Percentiles rank a stretch among this genome's conserved stretches.
Conservation (phyloP, 2,797 vertebrate genomes). For the Darevskia mixta region DNA sequence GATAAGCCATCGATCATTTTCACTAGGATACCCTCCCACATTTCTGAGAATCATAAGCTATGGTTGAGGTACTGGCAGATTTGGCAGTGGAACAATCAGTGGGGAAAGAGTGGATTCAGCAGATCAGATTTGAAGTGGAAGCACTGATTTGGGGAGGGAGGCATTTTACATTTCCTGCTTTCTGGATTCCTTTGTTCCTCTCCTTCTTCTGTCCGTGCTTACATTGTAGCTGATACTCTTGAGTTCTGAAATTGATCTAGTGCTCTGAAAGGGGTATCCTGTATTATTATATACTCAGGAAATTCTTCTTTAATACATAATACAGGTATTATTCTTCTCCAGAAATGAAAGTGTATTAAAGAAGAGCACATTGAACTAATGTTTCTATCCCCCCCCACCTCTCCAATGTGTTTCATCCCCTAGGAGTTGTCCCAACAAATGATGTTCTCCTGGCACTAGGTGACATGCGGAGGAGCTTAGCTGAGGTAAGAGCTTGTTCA, state of each 20-base stretch:
- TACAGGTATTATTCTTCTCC: not conserved
- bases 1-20: not conserved
- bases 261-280: not conserved
- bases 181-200: not conserved
- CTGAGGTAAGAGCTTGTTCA: constrained; percentile 82
- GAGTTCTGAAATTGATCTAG: not conserved
- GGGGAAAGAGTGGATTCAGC: not conserved
- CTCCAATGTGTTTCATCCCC: constrained; percentile 43
- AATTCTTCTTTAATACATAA: constrained; percentile 6
- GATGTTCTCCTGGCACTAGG: constrained; percentile 91
- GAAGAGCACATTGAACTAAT: constrained; percentile 42
- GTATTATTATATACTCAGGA: not conserved
- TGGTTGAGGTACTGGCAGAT: not conserved
- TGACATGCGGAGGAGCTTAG: constrained; percentile 87
- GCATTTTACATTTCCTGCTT: not conserved
- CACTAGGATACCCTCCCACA: not conserved
- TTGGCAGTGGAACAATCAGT: not conserved
- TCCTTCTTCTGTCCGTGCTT: not conserved
- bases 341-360: constrained; percentile 5
- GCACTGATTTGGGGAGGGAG: not conserved
- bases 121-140: constrained; percentile 17
- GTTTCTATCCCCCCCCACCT: constrained; percentile 23
- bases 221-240: not conserved
- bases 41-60: not conserved
- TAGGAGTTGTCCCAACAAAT: constrained; percentile 90